Percentiles rank a stretch among this genome's conserved stretches.
Conservation (phyloP, 1,140 invertebrate species). For the Teleogryllus occipitalis region DNA sequence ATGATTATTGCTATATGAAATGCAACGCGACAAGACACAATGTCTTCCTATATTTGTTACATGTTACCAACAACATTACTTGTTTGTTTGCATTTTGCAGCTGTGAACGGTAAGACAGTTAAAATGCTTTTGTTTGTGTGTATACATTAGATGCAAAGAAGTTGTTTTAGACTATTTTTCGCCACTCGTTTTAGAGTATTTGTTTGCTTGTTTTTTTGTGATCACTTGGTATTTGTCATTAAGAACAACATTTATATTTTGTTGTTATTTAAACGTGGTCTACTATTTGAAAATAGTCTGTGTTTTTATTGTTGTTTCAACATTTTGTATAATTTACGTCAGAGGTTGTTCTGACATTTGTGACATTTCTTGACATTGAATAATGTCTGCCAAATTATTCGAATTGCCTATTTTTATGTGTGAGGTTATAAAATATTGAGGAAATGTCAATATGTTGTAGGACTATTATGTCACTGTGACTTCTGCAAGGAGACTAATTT, state of each 20-base stretch:
- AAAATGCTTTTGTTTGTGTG: neutral
- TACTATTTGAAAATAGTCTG: too few species aligned
- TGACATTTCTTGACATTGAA: neutral
- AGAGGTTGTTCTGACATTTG: neutral
- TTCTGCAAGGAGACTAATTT: slow-evolving; percentile 65
- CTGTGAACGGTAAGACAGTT: slow-evolving; percentile 19
- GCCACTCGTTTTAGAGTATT: too few species aligned
- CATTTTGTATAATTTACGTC: neutral
- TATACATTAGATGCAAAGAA: too few species aligned
- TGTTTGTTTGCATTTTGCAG: slow-evolving; percentile 23
- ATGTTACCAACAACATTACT: slow-evolving; percentile 18
- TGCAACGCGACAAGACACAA: slow-evolving; percentile 8
- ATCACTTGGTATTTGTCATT: too few species aligned
- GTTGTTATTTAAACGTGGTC: too few species aligned
- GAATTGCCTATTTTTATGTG: neutral
- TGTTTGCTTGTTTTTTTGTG: too few species aligned
- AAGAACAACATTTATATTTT: too few species aligned
- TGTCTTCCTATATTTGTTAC: slow-evolving; percentile 24
- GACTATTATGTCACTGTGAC: slow-evolving; percentile 66
- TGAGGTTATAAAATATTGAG: slow-evolving; percentile 7
- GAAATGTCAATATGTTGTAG: slow-evolving; percentile 36
- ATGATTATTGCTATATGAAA: slow-evolving; percentile 9
- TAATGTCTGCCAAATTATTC: neutral
- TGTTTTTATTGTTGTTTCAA: too few species aligned
- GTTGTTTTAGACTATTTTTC: too few species aligned